A percentile compares a stretch with the other conserved stretches of the same genome.
These are phyloP conservation scores for Anolis sagrei DNA, from an alignment of 2,113 vertebrate species.

Conservation along the genomic window DNA sequence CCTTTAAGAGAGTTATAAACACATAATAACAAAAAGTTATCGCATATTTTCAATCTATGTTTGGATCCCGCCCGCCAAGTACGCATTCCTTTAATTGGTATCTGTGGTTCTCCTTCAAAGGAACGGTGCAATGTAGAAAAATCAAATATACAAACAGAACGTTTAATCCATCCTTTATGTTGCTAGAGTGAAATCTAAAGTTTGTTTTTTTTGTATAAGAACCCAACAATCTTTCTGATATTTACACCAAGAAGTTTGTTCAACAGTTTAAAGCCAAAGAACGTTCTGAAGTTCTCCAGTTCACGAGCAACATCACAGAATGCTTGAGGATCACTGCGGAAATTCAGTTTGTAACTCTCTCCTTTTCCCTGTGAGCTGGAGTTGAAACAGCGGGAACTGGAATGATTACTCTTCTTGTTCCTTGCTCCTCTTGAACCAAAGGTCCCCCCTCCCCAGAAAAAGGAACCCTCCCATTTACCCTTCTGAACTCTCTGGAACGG, in stretches of 20 bases:
- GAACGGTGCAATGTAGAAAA: constrained; percentile 86
- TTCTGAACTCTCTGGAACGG: neutral
- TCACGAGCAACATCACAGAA: constrained; percentile 10
- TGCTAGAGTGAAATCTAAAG: constrained; percentile 79
- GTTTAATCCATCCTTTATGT: constrained; percentile 74
- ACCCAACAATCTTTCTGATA: constrained; percentile 74
- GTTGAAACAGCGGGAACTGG: constrained; percentile 6
- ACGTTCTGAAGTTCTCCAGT: constrained; percentile 64
- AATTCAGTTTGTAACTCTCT: constrained; percentile 1
- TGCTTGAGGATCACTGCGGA: neutral
- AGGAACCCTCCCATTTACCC: constrained; percentile 1
- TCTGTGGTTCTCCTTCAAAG: constrained; percentile 78
- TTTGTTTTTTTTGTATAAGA: constrained; percentile 75
- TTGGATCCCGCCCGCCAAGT: constrained; percentile 42
- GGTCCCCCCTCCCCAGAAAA: constrained; percentile 29
- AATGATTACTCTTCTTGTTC: neutral
- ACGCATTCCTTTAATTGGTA: constrained; percentile 38
- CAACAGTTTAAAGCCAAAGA: constrained; percentile 74
- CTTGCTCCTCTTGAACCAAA: constrained; percentile 18
- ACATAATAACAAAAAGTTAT: constrained; percentile 69
- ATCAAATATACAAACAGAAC: constrained; percentile 85
- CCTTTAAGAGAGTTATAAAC: constrained; percentile 69
- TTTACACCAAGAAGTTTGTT: constrained; percentile 78
- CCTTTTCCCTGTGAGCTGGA: constrained; percentile 33
- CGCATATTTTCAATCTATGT: constrained; percentile 49